A percentile compares a stretch with the other conserved stretches of the same genome.
These are phyloP conservation scores for Listrodromus nycthemerus DNA, from an alignment of 2,888 invertebrate species.

Conservation along the genomic window DNA sequence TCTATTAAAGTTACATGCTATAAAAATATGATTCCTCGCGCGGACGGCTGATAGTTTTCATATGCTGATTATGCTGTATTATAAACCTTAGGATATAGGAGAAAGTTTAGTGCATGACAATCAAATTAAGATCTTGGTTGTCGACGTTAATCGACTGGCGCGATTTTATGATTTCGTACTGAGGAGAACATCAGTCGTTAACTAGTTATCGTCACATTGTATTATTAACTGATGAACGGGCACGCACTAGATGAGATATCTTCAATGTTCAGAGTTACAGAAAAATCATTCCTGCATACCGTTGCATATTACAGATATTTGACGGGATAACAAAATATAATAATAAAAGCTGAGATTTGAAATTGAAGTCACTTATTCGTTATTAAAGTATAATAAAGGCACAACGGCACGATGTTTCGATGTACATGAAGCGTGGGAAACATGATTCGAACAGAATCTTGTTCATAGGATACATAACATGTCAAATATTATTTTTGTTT, in stretches of 20 bases:
- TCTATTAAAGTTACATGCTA: conserved; percentile 6
- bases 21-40: conserved; percentile 30
- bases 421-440: no score
- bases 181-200: background rate
- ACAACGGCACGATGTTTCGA: no score
- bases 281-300: no score
- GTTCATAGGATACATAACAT: no score
- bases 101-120: background rate
- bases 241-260: background rate
- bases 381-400: no score
- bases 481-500: no score
- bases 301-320: no score
- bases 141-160: background rate
- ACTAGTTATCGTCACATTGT: background rate
- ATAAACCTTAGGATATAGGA: background rate
- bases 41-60: background rate
- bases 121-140: background rate
- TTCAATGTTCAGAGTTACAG: conserved; percentile 14
- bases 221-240: background rate
- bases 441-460: no score
- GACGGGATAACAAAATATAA: no score
- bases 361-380: no score
- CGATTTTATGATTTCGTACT: background rate
- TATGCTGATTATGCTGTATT: conserved; percentile 10
- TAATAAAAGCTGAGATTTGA: no score